Conservation (phyloP, 2,113 vertebrate species). For the Odocoileus virginianus region DNA sequence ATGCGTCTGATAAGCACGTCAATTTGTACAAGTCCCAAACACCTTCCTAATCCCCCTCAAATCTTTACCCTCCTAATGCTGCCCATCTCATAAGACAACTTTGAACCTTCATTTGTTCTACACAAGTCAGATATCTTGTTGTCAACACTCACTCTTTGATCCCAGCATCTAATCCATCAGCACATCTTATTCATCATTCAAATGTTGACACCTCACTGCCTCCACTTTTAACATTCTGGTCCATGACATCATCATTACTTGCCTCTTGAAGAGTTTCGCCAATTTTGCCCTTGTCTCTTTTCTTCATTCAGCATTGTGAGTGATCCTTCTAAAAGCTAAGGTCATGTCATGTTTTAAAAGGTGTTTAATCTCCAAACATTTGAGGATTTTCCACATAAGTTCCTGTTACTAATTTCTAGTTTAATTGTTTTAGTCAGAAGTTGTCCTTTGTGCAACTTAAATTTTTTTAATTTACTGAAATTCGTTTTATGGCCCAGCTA, state of each 20-base stretch:
- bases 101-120: background rate
- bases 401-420: background rate
- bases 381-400: background rate
- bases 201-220: background rate
- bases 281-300: fast-evolving
- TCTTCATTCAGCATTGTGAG: background rate
- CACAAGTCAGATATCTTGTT: background rate
- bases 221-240: fast-evolving
- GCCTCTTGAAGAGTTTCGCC: fast-evolving
- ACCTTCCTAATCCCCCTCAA: background rate
- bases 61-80: background rate
- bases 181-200: background rate
- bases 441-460: background rate
- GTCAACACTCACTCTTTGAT: background rate
- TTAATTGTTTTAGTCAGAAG: background rate
- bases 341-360: background rate
- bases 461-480: background rate
- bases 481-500: too few species aligned
- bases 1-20: background rate
- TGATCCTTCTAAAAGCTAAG: background rate
- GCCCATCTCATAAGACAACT: background rate
- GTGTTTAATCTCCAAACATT: background rate
- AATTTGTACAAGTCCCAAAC: background rate
- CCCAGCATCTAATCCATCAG: background rate
- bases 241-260: fast-evolving